phyloP scores from a whole-genome alignment of 2,797 vertebrate genomes.

The Galago senegalensis region DNA sequence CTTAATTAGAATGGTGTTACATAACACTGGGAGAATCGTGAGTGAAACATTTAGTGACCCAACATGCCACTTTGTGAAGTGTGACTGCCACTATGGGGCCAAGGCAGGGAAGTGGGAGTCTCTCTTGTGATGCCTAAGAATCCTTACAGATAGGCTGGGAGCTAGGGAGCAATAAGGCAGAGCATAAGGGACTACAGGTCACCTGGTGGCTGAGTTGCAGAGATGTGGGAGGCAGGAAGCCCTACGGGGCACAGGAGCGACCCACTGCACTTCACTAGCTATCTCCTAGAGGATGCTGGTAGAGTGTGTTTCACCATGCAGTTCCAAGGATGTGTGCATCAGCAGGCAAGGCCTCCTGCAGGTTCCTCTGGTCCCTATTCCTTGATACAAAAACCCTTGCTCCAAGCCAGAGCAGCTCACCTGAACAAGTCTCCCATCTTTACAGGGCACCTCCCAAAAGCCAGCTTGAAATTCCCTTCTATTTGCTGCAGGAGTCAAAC shows the following conservation, averaged over 20 bases:
- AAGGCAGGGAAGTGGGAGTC: background rate
- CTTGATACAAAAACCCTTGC: background rate
- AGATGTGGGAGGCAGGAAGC: background rate
- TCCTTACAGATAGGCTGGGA: background rate
- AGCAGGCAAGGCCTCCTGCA: background rate
- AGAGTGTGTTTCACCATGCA: background rate
- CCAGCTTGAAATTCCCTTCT: background rate
- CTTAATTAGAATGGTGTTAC: background rate
- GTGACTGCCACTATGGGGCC: background rate
- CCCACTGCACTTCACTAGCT: fast-evolving
- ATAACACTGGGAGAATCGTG: background rate
- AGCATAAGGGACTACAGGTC: fast-evolving
- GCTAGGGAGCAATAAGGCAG: fast-evolving
- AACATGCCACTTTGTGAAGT: background rate
- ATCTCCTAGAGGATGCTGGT: background rate
- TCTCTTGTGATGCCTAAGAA: background rate
- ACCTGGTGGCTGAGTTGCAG: fast-evolving
- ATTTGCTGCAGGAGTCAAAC: background rate
- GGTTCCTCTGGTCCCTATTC: background rate
- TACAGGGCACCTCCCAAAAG: background rate
- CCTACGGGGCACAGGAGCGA: background rate
- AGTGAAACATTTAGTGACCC: background rate
- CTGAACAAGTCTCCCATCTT: background rate
- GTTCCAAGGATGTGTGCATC: fast-evolving
- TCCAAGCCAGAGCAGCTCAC: background rate